Base-by-base conservation (phyloP, 1,140 invertebrate species). In the Cotesia vestalis region DNA sequence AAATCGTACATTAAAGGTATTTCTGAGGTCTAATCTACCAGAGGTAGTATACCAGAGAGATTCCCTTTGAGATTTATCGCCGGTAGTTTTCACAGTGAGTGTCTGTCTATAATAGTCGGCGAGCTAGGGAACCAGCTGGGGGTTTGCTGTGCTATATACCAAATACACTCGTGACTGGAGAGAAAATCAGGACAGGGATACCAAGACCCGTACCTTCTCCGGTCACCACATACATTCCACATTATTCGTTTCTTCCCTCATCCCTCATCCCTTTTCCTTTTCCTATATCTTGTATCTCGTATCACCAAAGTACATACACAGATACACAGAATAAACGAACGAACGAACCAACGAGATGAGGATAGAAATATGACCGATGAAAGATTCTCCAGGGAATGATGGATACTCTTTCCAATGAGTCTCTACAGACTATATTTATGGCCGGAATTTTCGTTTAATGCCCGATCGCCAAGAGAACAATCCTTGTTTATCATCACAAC, bases 121-220 rank as follows among this genome's bases (percentile, higher is more conserved):
- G 20, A 51, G 20, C 11, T 34, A 55, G 40, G 9, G 20, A 35
- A 70, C 38, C n/a, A 27, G 35, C 53, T 27, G 61, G 40, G 27
- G 27, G 27, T 27, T 27, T 27, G 27, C 1, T 27, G 27, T 27
- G 27, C 27, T 27, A 5, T 51, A n/a, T 17, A 51, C 60, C 46
- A 46, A 71, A 63, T 63, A 64, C 40, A 63, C 69, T 71, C 69
- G 60, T 63, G 69, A 71, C 69, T 71, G 34, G 60, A 14, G 55
- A 64, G 61, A 71, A 71, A 71, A 71, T 71, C 52, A 14, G 1
- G 40, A 71, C 20, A 63, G 14, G 64, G 69, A 71, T 71, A 71
- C 64, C 69, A 64, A 55, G 53, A n/a, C 46, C 27, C 27, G 3
- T 4, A 57, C 3, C 53, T 8, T 61, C 6, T 61, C 11, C 17